These are phyloP conservation scores for Zosterops lateralis DNA, from an alignment of 2,113 vertebrate genomes.

Conservation along the genomic window DNA sequence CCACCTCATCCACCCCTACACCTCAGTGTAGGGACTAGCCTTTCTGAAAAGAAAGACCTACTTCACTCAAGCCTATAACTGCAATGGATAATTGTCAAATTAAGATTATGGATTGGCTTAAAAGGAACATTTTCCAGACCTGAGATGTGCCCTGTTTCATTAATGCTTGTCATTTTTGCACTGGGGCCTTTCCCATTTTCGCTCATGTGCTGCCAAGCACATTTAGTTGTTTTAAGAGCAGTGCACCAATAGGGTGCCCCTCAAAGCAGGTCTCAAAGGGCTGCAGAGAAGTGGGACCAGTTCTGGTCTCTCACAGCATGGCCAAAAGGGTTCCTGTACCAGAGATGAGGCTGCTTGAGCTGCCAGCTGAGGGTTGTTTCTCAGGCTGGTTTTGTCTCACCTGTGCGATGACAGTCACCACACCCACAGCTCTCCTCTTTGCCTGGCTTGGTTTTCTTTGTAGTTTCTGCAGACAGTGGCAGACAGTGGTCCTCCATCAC, in stretches of 20 bases:
- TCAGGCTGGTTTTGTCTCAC: not conserved
- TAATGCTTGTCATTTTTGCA: not conserved
- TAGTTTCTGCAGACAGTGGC: not conserved
- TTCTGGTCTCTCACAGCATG: accelerated
- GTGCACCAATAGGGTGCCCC: not conserved
- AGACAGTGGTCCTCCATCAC: not conserved
- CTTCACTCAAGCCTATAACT: not conserved
- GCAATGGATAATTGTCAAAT: not conserved
- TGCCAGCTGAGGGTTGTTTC: not conserved
- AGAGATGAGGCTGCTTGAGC: not conserved
- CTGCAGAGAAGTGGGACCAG: accelerated
- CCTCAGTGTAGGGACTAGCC: not conserved
- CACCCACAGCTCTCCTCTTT: not conserved
- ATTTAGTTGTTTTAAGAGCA: not conserved
- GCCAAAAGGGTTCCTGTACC: not conserved
- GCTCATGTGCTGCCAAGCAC: not conserved
- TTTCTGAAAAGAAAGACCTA: not conserved
- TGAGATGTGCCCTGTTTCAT: not conserved
- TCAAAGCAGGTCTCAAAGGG: not conserved
- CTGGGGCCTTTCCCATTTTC: not conserved
- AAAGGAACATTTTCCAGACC: not conserved
- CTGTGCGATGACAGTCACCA: accelerated
- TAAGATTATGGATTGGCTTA: not conserved
- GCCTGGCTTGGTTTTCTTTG: not conserved
- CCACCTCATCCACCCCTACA: not conserved